Evolutionary conservation across 1,140 invertebrate genomes (phyloP).

Genomic region (Papilio helenus): DNA sequence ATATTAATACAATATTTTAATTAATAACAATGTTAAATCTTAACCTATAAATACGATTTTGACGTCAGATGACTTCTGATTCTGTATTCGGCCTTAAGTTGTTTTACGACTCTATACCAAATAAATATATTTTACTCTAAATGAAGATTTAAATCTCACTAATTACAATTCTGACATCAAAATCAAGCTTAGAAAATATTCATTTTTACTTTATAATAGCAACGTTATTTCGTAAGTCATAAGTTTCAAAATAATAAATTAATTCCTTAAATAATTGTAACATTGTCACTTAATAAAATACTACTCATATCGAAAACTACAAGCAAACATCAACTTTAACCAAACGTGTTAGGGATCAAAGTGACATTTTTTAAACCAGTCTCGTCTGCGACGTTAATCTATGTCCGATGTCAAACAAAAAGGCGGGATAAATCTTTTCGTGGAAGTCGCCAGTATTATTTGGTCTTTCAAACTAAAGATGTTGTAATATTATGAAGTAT

Average conservation of each 20-base stretch:
- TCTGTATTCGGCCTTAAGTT: no score
- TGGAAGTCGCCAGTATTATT: slow-evolving; percentile 8
- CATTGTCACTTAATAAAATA: slow-evolving; percentile 17
- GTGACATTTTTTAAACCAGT: neutral
- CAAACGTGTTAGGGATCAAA: neutral
- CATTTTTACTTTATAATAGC: neutral
- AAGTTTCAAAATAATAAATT: neutral
- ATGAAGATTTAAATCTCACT: neutral
- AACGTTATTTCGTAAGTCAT: neutral
- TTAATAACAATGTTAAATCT: no score
- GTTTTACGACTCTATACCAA: no score
- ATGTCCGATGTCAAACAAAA: slow-evolving; percentile 22
- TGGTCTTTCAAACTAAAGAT: neutral
- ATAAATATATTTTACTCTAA: neutral
- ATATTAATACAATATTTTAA: no score
- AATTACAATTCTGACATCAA: neutral
- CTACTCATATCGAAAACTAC: neutral
- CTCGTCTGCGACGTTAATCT: slow-evolving; percentile 20
- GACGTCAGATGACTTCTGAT: no score
- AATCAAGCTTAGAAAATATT: no score
- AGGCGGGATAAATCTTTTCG: slow-evolving; percentile 17
- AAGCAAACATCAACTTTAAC: neutral
- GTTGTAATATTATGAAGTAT: neutral
- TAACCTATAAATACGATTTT: no score
- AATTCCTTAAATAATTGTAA: neutral